phyloP scores from a whole-genome alignment of 2,797 vertebrate species.

The Sebastes taczanowskii region DNA sequence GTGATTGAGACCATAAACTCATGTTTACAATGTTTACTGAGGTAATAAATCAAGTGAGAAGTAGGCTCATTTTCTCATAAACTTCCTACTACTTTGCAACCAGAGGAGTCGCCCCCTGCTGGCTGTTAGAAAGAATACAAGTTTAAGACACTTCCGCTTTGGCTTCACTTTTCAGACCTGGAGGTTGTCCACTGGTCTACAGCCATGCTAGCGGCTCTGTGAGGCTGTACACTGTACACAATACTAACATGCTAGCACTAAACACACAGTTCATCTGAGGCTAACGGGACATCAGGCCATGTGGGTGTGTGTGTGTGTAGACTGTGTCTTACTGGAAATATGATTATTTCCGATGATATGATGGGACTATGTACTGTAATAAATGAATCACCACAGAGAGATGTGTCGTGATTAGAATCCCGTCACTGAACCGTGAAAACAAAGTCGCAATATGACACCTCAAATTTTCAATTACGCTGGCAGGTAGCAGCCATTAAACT shows the following conservation, averaged over 20 bases:
- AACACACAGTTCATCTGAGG: not conserved
- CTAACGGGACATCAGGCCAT: conserved; percentile 5
- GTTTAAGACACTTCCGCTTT: too few species aligned
- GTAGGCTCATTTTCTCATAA: too few species aligned
- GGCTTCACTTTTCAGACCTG: too few species aligned
- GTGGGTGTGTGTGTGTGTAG: not conserved
- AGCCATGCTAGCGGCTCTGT: not conserved
- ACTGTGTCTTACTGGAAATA: conserved; percentile 19
- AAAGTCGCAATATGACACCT: conserved; percentile 46
- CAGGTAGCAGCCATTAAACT: conserved; percentile 55
- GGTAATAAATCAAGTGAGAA: too few species aligned
- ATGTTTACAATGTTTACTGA: too few species aligned
- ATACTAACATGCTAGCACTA: not conserved
- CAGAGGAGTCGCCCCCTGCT: too few species aligned
- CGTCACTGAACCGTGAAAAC: conserved; percentile 26
- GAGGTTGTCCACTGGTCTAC: too few species aligned
- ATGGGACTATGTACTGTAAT: conserved; percentile 1
- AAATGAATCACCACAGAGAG: conserved; percentile 32
- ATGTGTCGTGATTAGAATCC: conserved; percentile 17
- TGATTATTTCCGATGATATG: conserved; percentile 28
- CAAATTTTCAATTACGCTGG: conserved; percentile 54
- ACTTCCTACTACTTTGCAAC: too few species aligned
- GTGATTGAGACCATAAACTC: too few species aligned
- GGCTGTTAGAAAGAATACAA: too few species aligned
- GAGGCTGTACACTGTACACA: not conserved